These are phyloP conservation scores for Botia kubotai DNA, from an alignment of 2,797 vertebrate species.

Conservation along the genomic window DNA sequence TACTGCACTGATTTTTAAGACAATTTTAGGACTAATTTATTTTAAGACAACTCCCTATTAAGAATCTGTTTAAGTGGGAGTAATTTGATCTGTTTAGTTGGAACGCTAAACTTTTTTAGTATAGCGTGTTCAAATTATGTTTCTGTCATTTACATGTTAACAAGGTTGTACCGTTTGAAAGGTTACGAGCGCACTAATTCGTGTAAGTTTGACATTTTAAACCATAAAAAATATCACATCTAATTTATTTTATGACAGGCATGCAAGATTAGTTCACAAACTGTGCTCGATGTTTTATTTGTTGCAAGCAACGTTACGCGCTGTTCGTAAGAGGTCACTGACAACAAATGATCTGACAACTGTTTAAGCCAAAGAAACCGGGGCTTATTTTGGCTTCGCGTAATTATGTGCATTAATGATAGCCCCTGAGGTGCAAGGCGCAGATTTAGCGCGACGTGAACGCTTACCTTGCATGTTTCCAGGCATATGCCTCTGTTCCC, in stretches of 20 bases:
- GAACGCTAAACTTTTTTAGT: neutral
- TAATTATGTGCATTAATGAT: constrained; percentile 12
- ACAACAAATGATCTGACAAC: neutral
- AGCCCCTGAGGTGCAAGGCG: constrained; percentile 4
- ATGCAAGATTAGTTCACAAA: neutral
- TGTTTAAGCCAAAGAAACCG: neutral
- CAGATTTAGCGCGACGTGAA: constrained; percentile 5
- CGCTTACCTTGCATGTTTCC: constrained; percentile 94
- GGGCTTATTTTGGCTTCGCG: neutral
- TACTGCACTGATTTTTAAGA: neutral
- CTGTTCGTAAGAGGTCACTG: neutral
- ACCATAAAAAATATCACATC: neutral
- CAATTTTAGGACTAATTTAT: neutral
- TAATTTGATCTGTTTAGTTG: neutral
- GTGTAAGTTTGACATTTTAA: neutral
- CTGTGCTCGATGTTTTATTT: neutral
- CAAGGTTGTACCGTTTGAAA: neutral
- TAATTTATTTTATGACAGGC: neutral
- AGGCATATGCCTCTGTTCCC: constrained; percentile 94
- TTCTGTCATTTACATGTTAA: neutral
- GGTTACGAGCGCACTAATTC: neutral
- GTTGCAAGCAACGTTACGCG: neutral
- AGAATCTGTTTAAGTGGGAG: neutral
- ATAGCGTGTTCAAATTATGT: neutral
- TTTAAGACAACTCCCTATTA: neutral